A percentile compares a stretch with the other conserved stretches of the same genome.
These are phyloP conservation scores for Leptura quadrifasciata DNA, from an alignment of 2,888 invertebrate genomes.

Conservation along the genomic window DNA sequence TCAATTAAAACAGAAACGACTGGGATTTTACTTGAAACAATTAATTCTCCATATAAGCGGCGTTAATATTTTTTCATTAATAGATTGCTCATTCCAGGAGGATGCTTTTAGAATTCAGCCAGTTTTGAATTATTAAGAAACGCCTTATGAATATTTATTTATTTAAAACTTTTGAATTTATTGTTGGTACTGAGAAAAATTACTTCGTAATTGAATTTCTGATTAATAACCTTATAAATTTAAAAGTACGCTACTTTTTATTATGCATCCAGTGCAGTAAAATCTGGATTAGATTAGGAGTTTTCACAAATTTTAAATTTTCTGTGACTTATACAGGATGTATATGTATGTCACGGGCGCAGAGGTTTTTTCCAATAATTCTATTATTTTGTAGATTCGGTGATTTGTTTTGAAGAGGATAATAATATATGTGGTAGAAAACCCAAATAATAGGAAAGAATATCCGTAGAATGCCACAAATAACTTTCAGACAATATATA, in stretches of 20 bases:
- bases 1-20: conserved; percentile 26
- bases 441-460: no score
- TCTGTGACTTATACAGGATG: no score
- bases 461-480: no score
- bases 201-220: conserved; percentile 59
- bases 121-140: conserved; percentile 53
- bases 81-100: conserved; percentile 15
- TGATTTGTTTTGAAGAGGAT: no score
- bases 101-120: conserved; percentile 8
- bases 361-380: no score
- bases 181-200: conserved; percentile 56
- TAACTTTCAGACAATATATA: no score
- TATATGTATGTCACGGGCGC: no score
- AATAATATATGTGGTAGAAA: no score
- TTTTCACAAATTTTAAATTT: no score
- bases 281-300: background rate
- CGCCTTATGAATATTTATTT: conserved; percentile 60
- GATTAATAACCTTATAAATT: conserved; percentile 57
- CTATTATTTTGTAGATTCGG: no score
- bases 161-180: conserved; percentile 53
- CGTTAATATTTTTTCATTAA: conserved; percentile 34
- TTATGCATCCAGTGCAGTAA: background rate
- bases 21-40: conserved; percentile 11
- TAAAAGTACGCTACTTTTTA: conserved; percentile 26
- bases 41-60: conserved; percentile 30